A percentile compares a stretch with the other conserved stretches of the same genome.
phyloP scores from a whole-genome alignment of 2,797 vertebrate genomes.

The Cynodonichthys magdalenae region DNA sequence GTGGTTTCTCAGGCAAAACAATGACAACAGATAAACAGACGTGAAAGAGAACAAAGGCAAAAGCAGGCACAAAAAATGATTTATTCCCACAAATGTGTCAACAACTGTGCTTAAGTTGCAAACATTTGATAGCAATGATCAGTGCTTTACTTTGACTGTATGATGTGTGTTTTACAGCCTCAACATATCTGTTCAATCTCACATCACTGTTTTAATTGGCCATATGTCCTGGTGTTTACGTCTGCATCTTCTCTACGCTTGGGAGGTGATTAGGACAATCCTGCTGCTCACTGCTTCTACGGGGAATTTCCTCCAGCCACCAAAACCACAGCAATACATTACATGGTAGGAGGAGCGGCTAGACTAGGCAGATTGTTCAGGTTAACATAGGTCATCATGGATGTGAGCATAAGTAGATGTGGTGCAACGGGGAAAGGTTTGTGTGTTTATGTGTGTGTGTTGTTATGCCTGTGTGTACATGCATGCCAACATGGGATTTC shows the following conservation, averaged over 20 bases:
- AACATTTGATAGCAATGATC: slow-evolving; percentile 15
- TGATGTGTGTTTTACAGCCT: slow-evolving; percentile 27
- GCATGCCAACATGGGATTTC: slow-evolving; percentile 61
- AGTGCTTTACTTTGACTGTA: slow-evolving; percentile 23
- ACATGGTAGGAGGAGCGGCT: slow-evolving; percentile 39
- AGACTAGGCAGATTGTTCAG: slow-evolving; percentile 63
- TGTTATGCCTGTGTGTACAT: slow-evolving; percentile 1
- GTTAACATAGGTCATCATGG: slow-evolving; percentile 58
- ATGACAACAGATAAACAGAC: not conserved
- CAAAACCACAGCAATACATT: slow-evolving; percentile 28
- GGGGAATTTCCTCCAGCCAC: slow-evolving; percentile 53
- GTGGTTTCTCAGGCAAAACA: not conserved
- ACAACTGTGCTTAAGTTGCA: not conserved
- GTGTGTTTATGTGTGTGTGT: not conserved
- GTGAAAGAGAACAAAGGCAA: not conserved
- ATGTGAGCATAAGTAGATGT: slow-evolving; percentile 19
- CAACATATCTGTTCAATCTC: slow-evolving; percentile 38
- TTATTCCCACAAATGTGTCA: not conserved
- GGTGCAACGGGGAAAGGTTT: slow-evolving; percentile 1
- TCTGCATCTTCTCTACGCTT: slow-evolving; percentile 47
- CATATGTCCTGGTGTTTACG: slow-evolving; percentile 66
- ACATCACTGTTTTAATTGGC: slow-evolving; percentile 66
- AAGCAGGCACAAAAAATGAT: not conserved
- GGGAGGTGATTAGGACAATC: slow-evolving; percentile 70
- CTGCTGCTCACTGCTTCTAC: slow-evolving; percentile 58